Percentiles rank a stretch among this genome's conserved stretches.
Conservation (phyloP, 2,113 vertebrate genomes). For the Microtus oregoni region DNA sequence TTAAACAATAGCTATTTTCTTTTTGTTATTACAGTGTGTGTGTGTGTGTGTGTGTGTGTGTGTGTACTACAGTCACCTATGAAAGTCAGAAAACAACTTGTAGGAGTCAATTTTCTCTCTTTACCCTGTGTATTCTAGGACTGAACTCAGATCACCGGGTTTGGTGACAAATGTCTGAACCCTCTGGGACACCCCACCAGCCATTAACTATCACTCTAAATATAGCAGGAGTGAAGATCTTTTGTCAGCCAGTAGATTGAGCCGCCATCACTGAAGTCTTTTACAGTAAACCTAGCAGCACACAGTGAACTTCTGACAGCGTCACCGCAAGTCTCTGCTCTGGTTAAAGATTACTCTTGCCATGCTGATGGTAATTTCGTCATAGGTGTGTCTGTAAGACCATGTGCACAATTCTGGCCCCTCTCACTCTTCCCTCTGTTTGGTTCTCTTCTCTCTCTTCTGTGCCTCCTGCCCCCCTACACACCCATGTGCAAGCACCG, state of each 20-base stretch:
- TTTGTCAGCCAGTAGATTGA: neutral
- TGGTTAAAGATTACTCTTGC: neutral
- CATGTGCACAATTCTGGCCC: neutral
- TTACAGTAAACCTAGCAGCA: neutral
- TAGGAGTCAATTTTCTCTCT: neutral
- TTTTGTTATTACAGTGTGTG: neutral
- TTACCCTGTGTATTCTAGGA: neutral
- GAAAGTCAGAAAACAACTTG: neutral
- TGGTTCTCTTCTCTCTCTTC: neutral
- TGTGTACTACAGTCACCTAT: neutral
- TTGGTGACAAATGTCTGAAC: neutral
- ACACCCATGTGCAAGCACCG: neutral
- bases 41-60: neutral
- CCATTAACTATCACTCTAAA: slow-evolving; percentile 20
- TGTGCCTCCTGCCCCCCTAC: neutral
- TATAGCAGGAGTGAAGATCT: neutral
- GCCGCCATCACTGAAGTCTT: neutral
- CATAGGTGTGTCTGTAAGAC: neutral
- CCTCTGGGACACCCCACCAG: no score
- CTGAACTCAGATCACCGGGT: neutral
- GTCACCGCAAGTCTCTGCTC: neutral
- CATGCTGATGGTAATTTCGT: neutral
- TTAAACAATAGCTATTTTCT: neutral
- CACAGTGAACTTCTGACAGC: neutral
- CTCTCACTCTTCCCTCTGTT: neutral